These are phyloP conservation scores for Sebastes diploproa DNA, from an alignment of 2,797 vertebrate genomes.

Conservation along the genomic window DNA sequence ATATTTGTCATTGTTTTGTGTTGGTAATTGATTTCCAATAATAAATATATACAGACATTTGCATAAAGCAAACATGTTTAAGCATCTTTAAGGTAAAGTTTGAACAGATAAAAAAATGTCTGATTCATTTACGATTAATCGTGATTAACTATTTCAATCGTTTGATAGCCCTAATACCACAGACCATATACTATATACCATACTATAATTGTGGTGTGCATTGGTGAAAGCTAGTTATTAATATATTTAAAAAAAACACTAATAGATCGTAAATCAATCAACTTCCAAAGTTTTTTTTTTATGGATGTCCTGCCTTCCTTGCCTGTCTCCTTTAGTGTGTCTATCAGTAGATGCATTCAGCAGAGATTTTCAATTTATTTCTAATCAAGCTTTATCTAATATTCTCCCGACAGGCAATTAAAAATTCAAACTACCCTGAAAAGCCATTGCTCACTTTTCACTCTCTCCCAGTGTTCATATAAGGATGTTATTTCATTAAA, in stretches of 20 bases:
- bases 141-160: too few relatives aligned
- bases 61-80: too few relatives aligned
- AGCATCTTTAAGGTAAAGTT: too few relatives aligned
- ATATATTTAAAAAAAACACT: constrained; percentile 39
- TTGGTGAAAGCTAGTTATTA: constrained; percentile 23
- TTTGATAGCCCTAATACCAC: too few relatives aligned
- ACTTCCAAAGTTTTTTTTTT: constrained; percentile 42
- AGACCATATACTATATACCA: too few relatives aligned
- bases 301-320: constrained; percentile 64
- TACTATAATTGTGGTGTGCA: too few relatives aligned
- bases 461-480: constrained; percentile 82
- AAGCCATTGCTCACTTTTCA: constrained; percentile 87
- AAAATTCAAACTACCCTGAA: constrained; percentile 85
- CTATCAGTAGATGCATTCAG: constrained; percentile 82
- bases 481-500: constrained; percentile 88
- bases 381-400: constrained; percentile 89
- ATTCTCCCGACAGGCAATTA: constrained; percentile 88
- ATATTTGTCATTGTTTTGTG: too few relatives aligned
- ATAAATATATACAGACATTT: too few relatives aligned
- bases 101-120: too few relatives aligned
- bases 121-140: too few relatives aligned
- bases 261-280: constrained; percentile 71
- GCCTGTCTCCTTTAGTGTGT: constrained; percentile 79
- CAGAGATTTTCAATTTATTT: constrained; percentile 88
- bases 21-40: too few relatives aligned